Base-by-base conservation (phyloP, 2,113 vertebrate genomes). In the Lamprotornis superbus region DNA sequence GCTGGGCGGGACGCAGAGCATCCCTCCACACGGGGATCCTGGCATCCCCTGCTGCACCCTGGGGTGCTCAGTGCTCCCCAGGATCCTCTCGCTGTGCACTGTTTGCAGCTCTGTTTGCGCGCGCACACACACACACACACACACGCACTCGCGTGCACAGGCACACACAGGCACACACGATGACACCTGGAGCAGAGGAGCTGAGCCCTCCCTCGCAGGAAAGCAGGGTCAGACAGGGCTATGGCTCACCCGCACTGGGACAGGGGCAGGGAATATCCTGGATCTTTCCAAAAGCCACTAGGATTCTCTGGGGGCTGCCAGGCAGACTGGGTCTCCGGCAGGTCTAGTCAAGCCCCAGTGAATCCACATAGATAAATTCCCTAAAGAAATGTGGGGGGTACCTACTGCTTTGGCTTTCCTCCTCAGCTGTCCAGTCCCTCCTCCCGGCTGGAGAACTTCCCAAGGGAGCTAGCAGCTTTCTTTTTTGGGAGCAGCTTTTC, bases 101-200 rank as follows among this genome's bases (percentile, higher is more conserved):
- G 75, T 42, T 42, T 42, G 60, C 28, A 44, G 40, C 37, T 56
- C 82, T 79, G 83, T 87, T 68, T 47, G 35, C 63, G 71, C 44
- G 28, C 60, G 15, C 25, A 52, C 39, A 39, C 52, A 35, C 25
- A 37, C 57, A 39, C 37, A 57, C 46, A 15, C 15, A 59, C 2
- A 55, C 5, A 2, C 5, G 2, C 31, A 49, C 3, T 10, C 44
- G 39, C 39, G 39, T 39, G 39, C 39, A 39, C 39, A 11, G 39
- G 39, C 15, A 59, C 2, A 55, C 5, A 2, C 83, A 18, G 46
- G 61, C 49, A 74, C 70, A 28, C 0, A 0, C 15, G 0, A 6
- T 40, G 20, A 8, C 63, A n/a, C 20, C 23, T 4, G 1, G 59
- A 91, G 10, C 46, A 7, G 22, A 63, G 3, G 2, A 52, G 73